A percentile compares a stretch with the other conserved stretches of the same genome.
Evolutionary conservation across 2,113 vertebrate species (phyloP).

Genomic region (Alligator sinensis): DNA sequence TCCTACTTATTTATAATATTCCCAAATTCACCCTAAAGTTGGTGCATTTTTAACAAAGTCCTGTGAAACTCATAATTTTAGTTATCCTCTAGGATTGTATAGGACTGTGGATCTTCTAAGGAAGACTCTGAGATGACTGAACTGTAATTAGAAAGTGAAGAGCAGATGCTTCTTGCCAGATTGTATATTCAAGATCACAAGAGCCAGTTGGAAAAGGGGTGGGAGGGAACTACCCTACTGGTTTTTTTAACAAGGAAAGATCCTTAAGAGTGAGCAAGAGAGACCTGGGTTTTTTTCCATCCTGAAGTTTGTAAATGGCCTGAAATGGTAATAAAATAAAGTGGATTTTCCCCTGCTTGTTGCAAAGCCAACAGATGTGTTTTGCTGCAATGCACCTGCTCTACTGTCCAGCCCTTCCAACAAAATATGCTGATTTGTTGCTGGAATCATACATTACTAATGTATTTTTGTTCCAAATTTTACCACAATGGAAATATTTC

Average conservation of each 20-base stretch:
- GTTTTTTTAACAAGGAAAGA: conserved; percentile 26
- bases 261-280: conserved; percentile 12
- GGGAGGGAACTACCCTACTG: not conserved
- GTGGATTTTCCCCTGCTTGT: conserved; percentile 30
- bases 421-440: not conserved
- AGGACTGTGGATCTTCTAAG: conserved; percentile 35
- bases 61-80: conserved; percentile 35
- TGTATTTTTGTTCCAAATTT: not conserved
- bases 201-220: conserved; percentile 29
- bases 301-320: conserved; percentile 20
- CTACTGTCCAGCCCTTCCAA: conserved; percentile 35
- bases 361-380: conserved; percentile 58
- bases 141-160: conserved; percentile 70
- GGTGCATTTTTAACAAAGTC: conserved; percentile 33
- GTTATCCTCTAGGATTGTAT: conserved; percentile 46
- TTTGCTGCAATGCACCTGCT: conserved; percentile 58
- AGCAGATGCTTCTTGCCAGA: conserved; percentile 60
- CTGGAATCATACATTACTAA: not conserved
- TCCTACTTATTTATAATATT: conserved; percentile 30
- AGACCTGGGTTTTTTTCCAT: conserved; percentile 29
- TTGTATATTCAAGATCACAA: conserved; percentile 45
- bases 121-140: conserved; percentile 55
- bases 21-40: conserved; percentile 26
- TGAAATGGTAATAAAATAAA: conserved; percentile 58
- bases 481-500: not conserved